Evolutionary conservation across 2,888 invertebrate genomes (phyloP).

Genomic region (Hartigia nigra): DNA sequence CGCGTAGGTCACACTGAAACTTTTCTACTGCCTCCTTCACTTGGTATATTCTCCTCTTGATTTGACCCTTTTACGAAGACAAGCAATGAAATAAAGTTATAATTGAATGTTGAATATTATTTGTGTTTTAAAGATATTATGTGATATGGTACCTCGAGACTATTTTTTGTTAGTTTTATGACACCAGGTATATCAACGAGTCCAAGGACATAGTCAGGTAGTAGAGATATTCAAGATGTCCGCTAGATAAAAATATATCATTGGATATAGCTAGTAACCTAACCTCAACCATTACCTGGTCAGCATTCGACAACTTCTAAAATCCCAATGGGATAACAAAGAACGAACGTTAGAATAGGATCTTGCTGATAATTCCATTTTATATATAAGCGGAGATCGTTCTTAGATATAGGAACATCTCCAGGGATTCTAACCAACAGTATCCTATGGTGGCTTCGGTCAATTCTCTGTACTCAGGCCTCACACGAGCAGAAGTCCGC

Average conservation of each 20-base stretch:
- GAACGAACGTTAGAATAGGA: not conserved
- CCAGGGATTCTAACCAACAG: not conserved
- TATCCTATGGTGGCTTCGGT: not conserved
- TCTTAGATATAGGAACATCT: not conserved
- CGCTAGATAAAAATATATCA: not conserved
- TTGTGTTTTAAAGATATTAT: not conserved
- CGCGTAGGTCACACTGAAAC: conserved; percentile 1
- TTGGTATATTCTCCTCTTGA: not conserved
- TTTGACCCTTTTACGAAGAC: not conserved
- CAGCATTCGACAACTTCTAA: not conserved
- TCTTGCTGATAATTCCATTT: not conserved
- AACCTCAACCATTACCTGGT: not conserved
- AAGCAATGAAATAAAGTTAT: not conserved
- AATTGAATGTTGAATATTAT: not conserved
- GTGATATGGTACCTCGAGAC: not conserved
- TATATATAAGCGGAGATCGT: not conserved
- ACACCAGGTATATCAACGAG: not conserved
- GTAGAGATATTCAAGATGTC: not conserved
- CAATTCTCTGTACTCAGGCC: not conserved
- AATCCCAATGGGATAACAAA: not conserved
- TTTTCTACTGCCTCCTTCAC: not conserved
- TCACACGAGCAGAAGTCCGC: not conserved
- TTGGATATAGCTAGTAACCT: not conserved
- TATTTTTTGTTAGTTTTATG: not conserved
- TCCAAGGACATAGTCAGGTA: not conserved